phyloP scores from a whole-genome alignment of 2,113 vertebrate species.

The Cacatua alba region DNA sequence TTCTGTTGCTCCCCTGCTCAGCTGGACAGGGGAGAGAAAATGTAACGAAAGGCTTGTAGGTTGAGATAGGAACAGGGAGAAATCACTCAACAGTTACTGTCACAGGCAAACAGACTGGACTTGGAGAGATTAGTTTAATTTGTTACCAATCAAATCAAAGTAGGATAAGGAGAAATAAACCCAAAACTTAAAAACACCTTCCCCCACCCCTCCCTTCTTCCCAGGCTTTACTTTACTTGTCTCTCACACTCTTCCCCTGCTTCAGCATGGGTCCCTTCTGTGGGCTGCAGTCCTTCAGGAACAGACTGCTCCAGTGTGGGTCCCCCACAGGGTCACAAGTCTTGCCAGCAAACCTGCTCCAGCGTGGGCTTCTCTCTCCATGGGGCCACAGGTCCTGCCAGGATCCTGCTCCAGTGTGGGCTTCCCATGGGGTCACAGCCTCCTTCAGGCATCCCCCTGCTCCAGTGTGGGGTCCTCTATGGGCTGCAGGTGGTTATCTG shows the following conservation, averaged over 20 bases:
- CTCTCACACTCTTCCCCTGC: background rate
- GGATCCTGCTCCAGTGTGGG: background rate
- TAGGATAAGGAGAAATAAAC: background rate
- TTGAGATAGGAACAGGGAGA: background rate
- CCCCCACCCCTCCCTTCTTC: background rate
- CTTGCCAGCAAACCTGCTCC: background rate
- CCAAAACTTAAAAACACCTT: background rate
- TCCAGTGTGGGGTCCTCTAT: background rate
- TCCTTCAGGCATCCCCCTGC: background rate
- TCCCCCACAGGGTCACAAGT: background rate
- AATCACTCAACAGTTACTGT: background rate
- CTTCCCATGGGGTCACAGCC: background rate
- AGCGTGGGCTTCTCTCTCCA: background rate
- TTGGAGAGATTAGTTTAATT: background rate
- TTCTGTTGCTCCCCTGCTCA: background rate
- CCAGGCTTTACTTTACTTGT: rapidly evolving
- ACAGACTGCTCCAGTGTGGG: background rate
- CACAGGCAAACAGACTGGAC: background rate
- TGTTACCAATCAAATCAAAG: background rate
- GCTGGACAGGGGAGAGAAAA: background rate
- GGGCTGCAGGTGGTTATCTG: background rate
- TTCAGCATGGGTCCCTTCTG: background rate
- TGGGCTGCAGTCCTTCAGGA: background rate
- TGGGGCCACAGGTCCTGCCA: too few relatives aligned
- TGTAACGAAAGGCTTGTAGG: background rate